Conservation (phyloP, 1,140 invertebrate species). For the Plectrocnemia conspersa region DNA sequence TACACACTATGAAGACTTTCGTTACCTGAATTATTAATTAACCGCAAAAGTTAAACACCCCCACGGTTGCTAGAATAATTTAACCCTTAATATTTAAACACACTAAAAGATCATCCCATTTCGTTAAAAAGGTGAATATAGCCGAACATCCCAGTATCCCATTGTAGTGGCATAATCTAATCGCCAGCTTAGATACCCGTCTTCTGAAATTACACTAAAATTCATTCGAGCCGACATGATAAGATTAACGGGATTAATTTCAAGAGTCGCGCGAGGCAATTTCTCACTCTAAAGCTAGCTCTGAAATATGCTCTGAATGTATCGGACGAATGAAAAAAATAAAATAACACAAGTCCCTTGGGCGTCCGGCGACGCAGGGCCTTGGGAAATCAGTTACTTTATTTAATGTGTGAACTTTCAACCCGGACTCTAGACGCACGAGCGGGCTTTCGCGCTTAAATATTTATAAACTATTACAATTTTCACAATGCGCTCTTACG, state of each 20-base stretch:
- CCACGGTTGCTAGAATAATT: too few relatives aligned
- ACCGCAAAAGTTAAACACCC: too few relatives aligned
- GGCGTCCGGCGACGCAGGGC: background rate
- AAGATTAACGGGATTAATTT: constrained; percentile 1
- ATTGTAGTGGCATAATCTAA: too few relatives aligned
- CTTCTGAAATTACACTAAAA: background rate
- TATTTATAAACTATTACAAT: background rate
- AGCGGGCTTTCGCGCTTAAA: background rate
- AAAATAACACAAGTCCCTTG: background rate
- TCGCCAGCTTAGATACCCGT: background rate
- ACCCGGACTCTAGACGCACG: background rate
- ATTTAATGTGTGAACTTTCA: constrained; percentile 13
- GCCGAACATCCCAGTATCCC: too few relatives aligned
- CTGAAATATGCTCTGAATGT: constrained; percentile 5
- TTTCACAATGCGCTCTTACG: background rate
- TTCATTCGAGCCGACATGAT: background rate
- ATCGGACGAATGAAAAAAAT: too few relatives aligned
- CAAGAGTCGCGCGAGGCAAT: background rate
- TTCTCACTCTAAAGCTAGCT: background rate
- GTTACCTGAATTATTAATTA: too few relatives aligned
- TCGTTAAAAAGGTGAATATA: too few relatives aligned
- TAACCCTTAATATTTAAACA: too few relatives aligned
- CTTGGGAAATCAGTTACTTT: constrained; percentile 14
- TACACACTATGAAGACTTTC: too few relatives aligned
- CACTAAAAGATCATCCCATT: too few relatives aligned